Evolutionary conservation across 2,113 vertebrate species (phyloP), one percentile per base, ranked within the genome.

Genomic region (Sinocyclocheilus rhinocerous): DNA sequence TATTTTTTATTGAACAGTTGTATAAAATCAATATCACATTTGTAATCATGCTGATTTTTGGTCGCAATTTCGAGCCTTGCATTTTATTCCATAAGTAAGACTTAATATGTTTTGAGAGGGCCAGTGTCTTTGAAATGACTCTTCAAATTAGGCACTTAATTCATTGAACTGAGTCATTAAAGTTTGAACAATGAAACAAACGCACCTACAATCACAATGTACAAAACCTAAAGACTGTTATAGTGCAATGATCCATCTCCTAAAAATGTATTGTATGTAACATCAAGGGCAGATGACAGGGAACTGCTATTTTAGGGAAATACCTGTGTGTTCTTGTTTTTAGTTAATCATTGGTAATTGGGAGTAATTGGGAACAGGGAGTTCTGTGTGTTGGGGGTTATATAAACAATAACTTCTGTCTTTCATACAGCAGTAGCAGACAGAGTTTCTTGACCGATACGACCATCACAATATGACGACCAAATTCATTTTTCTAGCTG

Each of bases 281-380:
- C n/a, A 85, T 48, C 11, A n/a, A 26, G 55, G 42, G 3, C 16
- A 48, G 72, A 39, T 33, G 67, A 79, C 52, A 22, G 9, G 11
- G 5, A 79, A 12, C 1, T 1, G 76, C 55, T 24, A 1, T 42
- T 61, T 42, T 42, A 1, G 55, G 57, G 33, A 22, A 63, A 42
- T 45, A 42, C 20, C 0, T 1, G 1, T 5, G 15, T 52, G 18
- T n/a, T 61, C 50, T 39, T 77, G 42, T 57, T 72, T 33, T n/a
- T 70, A 13, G 39, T 79, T 65, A 84, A 42, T 80, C 76, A 85
- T 72, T 72, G 84, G 4, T 80, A n/a, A 59, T n/a, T 29, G 12
- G 29, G 29, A 33, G 4, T 80, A n/a, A 59, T n/a, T 29, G 12
- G 29, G 29, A 33, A 33, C 33, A 42, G 33, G 12, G 50, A 50